A percentile compares a stretch with the other conserved stretches of the same genome.
Evolutionary conservation across 2,797 vertebrate genomes (phyloP).

Genomic region (Dicrostonyx torquatus): DNA sequence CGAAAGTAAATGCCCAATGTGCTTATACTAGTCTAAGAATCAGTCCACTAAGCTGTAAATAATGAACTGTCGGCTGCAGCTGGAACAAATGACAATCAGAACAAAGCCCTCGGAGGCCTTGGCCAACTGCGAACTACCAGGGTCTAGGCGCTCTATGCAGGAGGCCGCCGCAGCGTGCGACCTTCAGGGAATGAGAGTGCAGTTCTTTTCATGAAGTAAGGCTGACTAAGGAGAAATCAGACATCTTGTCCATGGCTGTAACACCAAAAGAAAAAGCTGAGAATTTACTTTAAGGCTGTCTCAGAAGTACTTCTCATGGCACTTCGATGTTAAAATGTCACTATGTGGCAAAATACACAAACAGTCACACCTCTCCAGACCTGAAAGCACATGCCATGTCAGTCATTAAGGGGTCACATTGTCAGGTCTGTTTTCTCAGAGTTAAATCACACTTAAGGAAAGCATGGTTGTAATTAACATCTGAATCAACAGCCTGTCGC

Average conservation of each 20-base stretch:
- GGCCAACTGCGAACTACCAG: not conserved
- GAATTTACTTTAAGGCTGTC: slow-evolving; percentile 83
- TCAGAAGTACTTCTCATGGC: slow-evolving; percentile 81
- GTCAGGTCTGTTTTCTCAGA: slow-evolving; percentile 70
- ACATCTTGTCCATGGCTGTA: slow-evolving; percentile 43
- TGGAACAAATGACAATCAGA: slow-evolving; percentile 46
- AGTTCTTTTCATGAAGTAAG: slow-evolving; percentile 56
- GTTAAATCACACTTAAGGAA: slow-evolving; percentile 78
- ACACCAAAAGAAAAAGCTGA: slow-evolving; percentile 67
- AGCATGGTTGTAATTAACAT: slow-evolving; percentile 76
- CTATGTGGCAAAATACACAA: slow-evolving; percentile 72
- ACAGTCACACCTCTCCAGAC: not conserved
- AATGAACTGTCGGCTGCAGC: slow-evolving; percentile 44
- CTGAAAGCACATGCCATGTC: slow-evolving; percentile 64
- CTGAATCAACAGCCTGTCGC: slow-evolving; percentile 60
- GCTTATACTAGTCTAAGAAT: slow-evolving; percentile 16
- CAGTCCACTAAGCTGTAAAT: slow-evolving; percentile 58
- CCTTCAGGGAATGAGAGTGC: slow-evolving; percentile 10
- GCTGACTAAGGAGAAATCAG: slow-evolving; percentile 44
- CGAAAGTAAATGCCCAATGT: slow-evolving; percentile 56
- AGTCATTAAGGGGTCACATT: slow-evolving; percentile 68
- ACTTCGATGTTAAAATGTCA: slow-evolving; percentile 80
- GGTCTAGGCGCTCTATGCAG: slow-evolving; percentile 30
- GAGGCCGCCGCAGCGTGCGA: not conserved
- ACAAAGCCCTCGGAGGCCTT: slow-evolving; percentile 47